Base-by-base conservation (phyloP, 2,888 invertebrate species). In the Melipona bicolor region DNA sequence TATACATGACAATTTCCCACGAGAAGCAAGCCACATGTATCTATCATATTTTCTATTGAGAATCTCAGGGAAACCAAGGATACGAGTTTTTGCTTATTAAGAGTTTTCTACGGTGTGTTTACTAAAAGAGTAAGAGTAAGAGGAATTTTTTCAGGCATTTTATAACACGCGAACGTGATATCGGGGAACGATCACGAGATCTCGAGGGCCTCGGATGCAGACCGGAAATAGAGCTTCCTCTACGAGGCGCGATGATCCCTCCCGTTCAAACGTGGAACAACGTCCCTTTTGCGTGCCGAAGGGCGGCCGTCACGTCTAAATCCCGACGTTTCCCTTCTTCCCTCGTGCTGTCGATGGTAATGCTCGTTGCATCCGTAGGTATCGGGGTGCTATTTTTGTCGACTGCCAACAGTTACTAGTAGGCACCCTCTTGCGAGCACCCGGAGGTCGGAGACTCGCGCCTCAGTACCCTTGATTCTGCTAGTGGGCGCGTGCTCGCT, bases 201-300 rank as follows among this genome's bases (percentile, higher is more conserved):
- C 64, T 43, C 68, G 78, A 4, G 70, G 24, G 36, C 59, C 79
- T 80, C 67, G 83, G 74, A 86, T 88, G 65, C 64, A 79, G 82
- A 91, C 90, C 91, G 91, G 92, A 92, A 92, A 92, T 91, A 91
- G 91, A 90, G 91, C 88, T 92, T 92, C 90, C 91, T 88, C 83
- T 49, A 68, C n/a, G 32, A 27, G 32, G 21, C 71, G 62, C 80
- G 83, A 84, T 80, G 88, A 87, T 89, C 88, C 86, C 87, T 87
- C 79, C 1, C 43, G 75, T 17, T 70, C n/a, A 17, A 64, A 78
- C 78, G 69, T 79, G 68, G 67, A 78, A 81, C 69, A 70, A 79
- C 77, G 77, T 85, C 85, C 80, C 80, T 77, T 79, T 74, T 21
- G 77, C 85, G 76, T 64, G 80, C n/a, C 78, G 70, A 81, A 80